Evolutionary conservation across 1,140 invertebrate species (phyloP).

Genomic region (Sesamia nonagrioides): DNA sequence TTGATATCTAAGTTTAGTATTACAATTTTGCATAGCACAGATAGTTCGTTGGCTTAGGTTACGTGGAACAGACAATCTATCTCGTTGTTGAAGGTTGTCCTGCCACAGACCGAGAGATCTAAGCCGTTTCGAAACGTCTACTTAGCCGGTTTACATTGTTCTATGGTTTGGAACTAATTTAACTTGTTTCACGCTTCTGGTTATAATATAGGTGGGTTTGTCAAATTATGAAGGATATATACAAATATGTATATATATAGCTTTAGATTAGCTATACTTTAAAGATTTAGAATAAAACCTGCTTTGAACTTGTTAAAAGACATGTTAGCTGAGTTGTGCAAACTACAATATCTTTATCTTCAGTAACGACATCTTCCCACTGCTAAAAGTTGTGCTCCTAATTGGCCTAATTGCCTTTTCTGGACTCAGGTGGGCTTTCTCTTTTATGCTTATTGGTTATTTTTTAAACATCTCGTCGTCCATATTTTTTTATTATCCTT

Average conservation of each 20-base stretch:
- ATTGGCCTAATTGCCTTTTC: conserved; percentile 12
- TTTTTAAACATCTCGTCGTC: too few species aligned
- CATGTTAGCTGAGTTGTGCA: too few species aligned
- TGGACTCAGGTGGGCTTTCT: not conserved
- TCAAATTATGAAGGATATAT: not conserved
- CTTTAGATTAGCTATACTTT: not conserved
- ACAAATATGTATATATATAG: too few species aligned
- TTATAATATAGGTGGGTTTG: not conserved
- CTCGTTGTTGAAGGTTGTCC: conserved; percentile 61
- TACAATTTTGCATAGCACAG: conserved; percentile 66
- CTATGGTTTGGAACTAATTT: conserved; percentile 20
- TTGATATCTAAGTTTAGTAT: conserved; percentile 41
- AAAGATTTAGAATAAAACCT: too few species aligned
- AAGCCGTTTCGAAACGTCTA: conserved; percentile 42
- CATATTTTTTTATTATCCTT: too few species aligned
- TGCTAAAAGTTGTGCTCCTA: not conserved
- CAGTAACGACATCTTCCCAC: not conserved
- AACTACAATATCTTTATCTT: too few species aligned
- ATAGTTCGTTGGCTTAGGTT: conserved; percentile 53
- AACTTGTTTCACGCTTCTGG: not conserved
- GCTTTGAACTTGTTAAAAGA: too few species aligned
- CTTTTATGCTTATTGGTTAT: not conserved
- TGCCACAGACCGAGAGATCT: conserved; percentile 37
- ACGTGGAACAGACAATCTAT: conserved; percentile 77
- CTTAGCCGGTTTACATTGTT: conserved; percentile 14